Evolutionary conservation across 2,888 invertebrate species (phyloP).

Genomic region (Andrena dorsata): DNA sequence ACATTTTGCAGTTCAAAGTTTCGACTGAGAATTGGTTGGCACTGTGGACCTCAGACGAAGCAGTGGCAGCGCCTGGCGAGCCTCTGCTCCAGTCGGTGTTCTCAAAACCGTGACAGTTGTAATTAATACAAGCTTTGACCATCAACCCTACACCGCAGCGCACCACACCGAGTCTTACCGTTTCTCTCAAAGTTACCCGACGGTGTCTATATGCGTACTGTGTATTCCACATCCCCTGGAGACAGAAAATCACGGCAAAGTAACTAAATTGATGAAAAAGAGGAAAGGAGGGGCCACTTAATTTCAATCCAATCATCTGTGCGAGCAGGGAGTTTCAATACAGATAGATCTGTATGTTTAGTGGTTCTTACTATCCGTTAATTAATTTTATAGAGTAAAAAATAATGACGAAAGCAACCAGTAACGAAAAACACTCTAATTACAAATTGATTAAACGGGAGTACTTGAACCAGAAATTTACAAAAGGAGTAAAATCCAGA

Average conservation of each 20-base stretch:
- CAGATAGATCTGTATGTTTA: neutral
- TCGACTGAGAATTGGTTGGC: slow-evolving; percentile 51
- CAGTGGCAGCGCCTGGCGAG: slow-evolving; percentile 54
- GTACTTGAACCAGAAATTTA: neutral
- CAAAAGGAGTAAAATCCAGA: neutral
- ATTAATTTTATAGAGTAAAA: slow-evolving; percentile 3
- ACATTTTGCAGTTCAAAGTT: neutral
- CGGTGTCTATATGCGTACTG: slow-evolving; percentile 30
- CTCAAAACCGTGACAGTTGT: slow-evolving; percentile 75
- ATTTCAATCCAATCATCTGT: neutral
- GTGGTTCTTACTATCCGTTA: neutral
- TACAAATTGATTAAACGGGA: neutral
- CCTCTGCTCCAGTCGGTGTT: slow-evolving; percentile 60
- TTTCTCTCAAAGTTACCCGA: slow-evolving; percentile 63
- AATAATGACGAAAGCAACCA: too few relatives aligned
- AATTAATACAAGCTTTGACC: slow-evolving; percentile 81
- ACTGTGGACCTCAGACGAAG: slow-evolving; percentile 57
- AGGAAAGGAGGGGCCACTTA: neutral
- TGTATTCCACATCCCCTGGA: slow-evolving; percentile 45
- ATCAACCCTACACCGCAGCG: slow-evolving; percentile 70
- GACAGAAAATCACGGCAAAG: slow-evolving; percentile 38
- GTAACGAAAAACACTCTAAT: neutral
- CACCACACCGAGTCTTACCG: slow-evolving; percentile 55
- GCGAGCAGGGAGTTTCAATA: neutral
- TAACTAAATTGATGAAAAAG: neutral